Evolutionary conservation across 2,797 vertebrate species (phyloP).

Genomic region (Semaprochilodus insignis): DNA sequence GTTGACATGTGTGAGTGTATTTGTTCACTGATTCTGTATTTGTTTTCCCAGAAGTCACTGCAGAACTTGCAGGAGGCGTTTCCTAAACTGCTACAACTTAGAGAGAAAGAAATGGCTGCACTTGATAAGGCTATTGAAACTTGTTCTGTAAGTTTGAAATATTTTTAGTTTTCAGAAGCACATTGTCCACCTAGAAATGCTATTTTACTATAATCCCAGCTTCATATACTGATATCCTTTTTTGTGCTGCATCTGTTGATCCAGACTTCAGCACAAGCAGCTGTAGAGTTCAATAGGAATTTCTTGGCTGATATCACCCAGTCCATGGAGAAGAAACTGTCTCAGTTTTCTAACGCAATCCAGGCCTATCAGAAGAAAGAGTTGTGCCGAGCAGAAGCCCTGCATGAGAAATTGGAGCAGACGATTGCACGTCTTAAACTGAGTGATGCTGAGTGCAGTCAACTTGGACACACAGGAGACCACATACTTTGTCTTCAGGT

Average conservation of each 20-base stretch:
- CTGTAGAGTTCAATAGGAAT: constrained; percentile 42
- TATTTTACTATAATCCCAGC: not conserved
- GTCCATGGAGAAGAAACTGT: constrained; percentile 26
- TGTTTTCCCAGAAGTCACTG: not conserved
- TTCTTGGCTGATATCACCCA: constrained; percentile 41
- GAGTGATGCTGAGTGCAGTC: constrained; percentile 35
- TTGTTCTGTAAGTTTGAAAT: not conserved
- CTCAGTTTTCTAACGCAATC: constrained; percentile 43
- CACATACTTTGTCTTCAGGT: constrained; percentile 32
- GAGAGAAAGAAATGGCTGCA: not conserved
- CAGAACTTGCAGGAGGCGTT: not conserved
- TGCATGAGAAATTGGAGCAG: constrained; percentile 35
- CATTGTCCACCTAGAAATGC: not conserved
- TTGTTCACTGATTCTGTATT: not conserved
- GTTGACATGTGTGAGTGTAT: not conserved
- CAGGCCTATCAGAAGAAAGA: constrained; percentile 41
- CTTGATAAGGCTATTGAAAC: not conserved
- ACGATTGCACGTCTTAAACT: constrained; percentile 32
- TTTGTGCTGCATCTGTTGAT: too few relatives aligned
- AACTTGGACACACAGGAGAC: not conserved
- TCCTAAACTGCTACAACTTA: not conserved
- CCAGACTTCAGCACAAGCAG: constrained; percentile 38
- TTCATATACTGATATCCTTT: not conserved
- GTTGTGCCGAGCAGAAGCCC: constrained; percentile 18
- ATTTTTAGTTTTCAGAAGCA: not conserved